Evolutionary conservation across 2,797 vertebrate genomes (phyloP), one percentile per base, ranked within the genome.

Genomic region (Arrhamphus sclerolepis): DNA sequence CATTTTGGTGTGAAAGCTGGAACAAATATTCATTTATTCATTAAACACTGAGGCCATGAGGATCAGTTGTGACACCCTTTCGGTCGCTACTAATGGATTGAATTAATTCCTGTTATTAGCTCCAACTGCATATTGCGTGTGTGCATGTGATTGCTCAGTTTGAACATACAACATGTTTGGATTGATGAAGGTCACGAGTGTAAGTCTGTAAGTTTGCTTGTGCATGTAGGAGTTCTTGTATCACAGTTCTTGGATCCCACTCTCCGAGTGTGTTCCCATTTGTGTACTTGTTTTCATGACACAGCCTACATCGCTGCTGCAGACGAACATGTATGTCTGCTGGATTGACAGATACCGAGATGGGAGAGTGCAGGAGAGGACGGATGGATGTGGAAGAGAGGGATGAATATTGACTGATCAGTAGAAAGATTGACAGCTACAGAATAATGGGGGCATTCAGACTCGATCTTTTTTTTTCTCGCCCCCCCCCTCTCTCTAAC

Each of bases 11-110:
- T 71, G 65, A 86, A 89, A 88, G 81, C 84, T 44, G 66, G 55
- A 89, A 89, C 89, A 92, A 92, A 92, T 92, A 92, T 92, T 92
- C 83, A 93, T 93, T 91, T 93, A 93, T 92, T 93, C 92, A 93
- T 93, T 92, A 92, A 92, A 92, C 82, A 82, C 66, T 59, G 71
- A 61, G 70, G 75, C 80, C 75, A 68, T 78, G 82, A 84, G 86
- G 82, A 89, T 90, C 59, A 88, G 86, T 87, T 87, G 75, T 84
- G 89, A 91, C 90, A 91, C 74, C 73, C 76, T 75, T 81, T 89
- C 83, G 80, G 80, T 87, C 78, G 72, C 80, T 76, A 72, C 86
- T 91, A 92, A 92, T 91, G 86, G 85, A 86, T 84, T 84, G 78
- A 91, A 92, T 92, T 89, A 91, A 91, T 90, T 89, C 69, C 63